Conservation (phyloP, 2,113 vertebrate genomes). For the Lanius collurio region DNA sequence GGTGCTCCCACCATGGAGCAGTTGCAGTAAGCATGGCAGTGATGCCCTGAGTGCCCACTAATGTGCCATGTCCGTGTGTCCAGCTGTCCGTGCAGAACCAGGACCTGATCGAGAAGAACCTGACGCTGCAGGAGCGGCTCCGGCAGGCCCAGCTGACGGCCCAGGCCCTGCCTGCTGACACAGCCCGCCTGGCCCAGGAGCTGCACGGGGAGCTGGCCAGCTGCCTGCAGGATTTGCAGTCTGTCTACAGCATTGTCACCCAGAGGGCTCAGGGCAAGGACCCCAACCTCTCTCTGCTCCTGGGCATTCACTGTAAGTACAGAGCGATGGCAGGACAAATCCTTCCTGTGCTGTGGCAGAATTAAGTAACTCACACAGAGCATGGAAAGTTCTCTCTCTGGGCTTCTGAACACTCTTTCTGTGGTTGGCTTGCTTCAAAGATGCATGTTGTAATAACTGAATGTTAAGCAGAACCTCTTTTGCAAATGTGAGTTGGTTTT, state of each 20-base stretch:
- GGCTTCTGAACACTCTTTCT: background rate
- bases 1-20: accelerated
- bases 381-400: background rate
- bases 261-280: slow-evolving; percentile 91
- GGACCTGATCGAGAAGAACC: slow-evolving; percentile 92
- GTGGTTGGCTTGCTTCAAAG: background rate
- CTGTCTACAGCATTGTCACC: slow-evolving; percentile 91
- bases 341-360: background rate
- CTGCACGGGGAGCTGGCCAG: slow-evolving; percentile 84
- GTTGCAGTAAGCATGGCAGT: accelerated
- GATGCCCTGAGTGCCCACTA: background rate
- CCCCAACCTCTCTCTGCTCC: slow-evolving; percentile 94
- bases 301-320: slow-evolving; percentile 90
- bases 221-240: slow-evolving; percentile 89
- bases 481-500: background rate
- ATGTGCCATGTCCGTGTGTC: background rate
- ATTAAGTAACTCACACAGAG: background rate
- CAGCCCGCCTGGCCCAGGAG: slow-evolving; percentile 69
- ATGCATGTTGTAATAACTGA: background rate
- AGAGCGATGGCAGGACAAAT: background rate
- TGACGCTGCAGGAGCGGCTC: slow-evolving; percentile 89
- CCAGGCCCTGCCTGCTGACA: slow-evolving; percentile 65
- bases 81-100: slow-evolving; percentile 95
- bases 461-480: background rate
- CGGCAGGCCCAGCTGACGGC: slow-evolving; percentile 68